Conservation (phyloP, 37 sponge, comb jelly and placozoan genomes). For the Lycopodina hypogea region DNA sequence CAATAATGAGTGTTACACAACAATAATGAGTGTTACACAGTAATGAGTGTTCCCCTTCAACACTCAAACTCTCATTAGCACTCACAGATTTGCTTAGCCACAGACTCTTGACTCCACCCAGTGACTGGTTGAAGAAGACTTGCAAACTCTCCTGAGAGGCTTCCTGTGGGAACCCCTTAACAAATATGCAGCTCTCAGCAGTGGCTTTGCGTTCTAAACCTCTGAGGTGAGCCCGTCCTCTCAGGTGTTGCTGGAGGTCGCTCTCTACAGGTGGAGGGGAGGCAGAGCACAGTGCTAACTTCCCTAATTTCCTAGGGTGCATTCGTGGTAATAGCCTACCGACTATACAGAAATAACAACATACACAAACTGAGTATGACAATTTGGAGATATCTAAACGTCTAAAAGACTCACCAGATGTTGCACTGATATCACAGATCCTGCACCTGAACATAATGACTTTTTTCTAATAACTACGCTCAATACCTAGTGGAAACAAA, state of each 20-base stretch:
- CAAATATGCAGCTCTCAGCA: slow-evolving; percentile 38
- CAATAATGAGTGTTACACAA: too few species aligned
- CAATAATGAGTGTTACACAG: too few species aligned
- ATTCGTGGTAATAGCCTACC: background rate
- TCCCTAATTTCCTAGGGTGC: background rate
- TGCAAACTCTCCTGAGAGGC: slow-evolving; percentile 2
- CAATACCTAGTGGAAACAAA: too few species aligned
- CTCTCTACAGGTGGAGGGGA: slow-evolving; percentile 30
- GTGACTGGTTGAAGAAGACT: background rate
- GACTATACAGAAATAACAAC: background rate
- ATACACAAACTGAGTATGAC: background rate
- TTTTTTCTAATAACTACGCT: too few species aligned
- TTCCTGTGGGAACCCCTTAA: slow-evolving; percentile 32
- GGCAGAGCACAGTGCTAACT: background rate
- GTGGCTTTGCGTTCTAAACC: background rate
- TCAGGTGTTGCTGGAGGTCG: slow-evolving; percentile 17
- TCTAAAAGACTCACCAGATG: background rate
- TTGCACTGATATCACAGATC: background rate
- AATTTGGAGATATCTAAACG: background rate
- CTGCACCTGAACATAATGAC: background rate
- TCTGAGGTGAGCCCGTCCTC: slow-evolving; percentile 35
- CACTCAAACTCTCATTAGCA: background rate
- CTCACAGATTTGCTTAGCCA: slow-evolving; percentile 27
- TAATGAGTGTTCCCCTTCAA: too few species aligned
- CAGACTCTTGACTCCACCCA: background rate